These are phyloP conservation scores for Falco biarmicus DNA, from an alignment of 2,797 vertebrate species.

Conservation along the genomic window DNA sequence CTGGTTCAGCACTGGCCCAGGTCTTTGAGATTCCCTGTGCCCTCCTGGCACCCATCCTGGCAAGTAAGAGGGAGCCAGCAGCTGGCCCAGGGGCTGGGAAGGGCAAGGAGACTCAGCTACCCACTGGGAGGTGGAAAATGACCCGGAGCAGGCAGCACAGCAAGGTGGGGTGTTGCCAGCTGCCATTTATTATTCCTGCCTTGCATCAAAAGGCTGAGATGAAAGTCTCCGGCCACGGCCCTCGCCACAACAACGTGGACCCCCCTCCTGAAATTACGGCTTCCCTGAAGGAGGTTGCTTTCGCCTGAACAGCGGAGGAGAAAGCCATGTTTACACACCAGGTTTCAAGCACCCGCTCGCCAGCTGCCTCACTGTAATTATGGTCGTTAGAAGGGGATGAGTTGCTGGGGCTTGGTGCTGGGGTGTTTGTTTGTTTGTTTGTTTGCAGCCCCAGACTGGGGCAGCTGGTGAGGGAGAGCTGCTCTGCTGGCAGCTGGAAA, in stretches of 20 bases:
- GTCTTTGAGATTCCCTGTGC: not conserved
- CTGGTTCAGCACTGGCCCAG: not conserved
- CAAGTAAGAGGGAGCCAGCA: not conserved
- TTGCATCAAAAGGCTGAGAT: conserved; percentile 57
- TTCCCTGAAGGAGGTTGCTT: conserved; percentile 61
- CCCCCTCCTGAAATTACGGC: conserved; percentile 64
- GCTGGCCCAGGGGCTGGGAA: conserved; percentile 20
- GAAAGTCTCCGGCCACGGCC: conserved; percentile 36
- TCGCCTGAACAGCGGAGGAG: not conserved
- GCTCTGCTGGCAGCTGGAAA: not conserved
- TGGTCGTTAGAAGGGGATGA: not conserved
- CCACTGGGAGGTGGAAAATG: not conserved
- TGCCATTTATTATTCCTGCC: conserved; percentile 18
- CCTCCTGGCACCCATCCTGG: not conserved
- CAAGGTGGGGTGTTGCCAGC: not conserved
- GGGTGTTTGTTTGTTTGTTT: conserved; percentile 60
- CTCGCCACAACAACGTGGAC: not conserved
- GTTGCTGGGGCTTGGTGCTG: conserved; percentile 39
- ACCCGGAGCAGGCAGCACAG: not conserved
- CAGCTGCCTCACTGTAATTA: conserved; percentile 60
- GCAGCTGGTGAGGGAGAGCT: conserved; percentile 25
- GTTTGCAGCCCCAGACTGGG: not conserved
- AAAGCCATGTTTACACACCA: conserved; percentile 57
- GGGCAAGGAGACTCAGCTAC: not conserved
- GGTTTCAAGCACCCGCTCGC: conserved; percentile 5